Evolutionary conservation across 2,113 vertebrate species (phyloP), one percentile per base, ranked within the genome.

Genomic region (Lagopus muta): DNA sequence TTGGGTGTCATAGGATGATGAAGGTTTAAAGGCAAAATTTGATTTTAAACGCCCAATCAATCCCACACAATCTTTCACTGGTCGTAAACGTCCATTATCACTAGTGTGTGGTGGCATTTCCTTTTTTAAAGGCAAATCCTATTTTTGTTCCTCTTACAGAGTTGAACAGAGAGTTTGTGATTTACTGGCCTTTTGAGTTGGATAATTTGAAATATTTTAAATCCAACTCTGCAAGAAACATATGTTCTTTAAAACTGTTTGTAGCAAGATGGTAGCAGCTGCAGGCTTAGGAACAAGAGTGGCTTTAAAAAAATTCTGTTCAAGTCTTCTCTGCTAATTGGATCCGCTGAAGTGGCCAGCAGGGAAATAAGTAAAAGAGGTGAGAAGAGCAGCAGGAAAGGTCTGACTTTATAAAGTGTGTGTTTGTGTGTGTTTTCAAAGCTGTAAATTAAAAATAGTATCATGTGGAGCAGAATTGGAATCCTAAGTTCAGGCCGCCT

Each of bases 361-460:
- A 11, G 84, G 86, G 94, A 84, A 84, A 93, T 87, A 60, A 48
- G 36, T 76, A 62, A 60, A 82, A 54, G 83, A 73, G 42, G 69
- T 72, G 8, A 45, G 77, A 34, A 54, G 21, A 57, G 57, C 89
- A 82, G 85, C 62, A 73, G 83, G 73, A 88, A 24, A 58, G 12
- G 84, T 67, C 66, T 64, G 70, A 52, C 60, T 93, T 90, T 78
- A 64, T 62, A 50, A 72, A 92, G 82, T 54, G 40, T 58, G 66
- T 48, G 61, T 66, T 94, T 90, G 42, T 80, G 8, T 82, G 77
- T 64, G 58, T 82, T 95, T 91, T 82, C 79, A 71, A 74, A 94
- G 83, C 81, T 94, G 74, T 82, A 82, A 71, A n/a, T 86, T 95
- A 95, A 93, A 94, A 94, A 82, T 86, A 91, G 82, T 60, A 78